Evolutionary conservation across 1,140 invertebrate genomes (phyloP).

Genomic region (Gerris buenoi): DNA sequence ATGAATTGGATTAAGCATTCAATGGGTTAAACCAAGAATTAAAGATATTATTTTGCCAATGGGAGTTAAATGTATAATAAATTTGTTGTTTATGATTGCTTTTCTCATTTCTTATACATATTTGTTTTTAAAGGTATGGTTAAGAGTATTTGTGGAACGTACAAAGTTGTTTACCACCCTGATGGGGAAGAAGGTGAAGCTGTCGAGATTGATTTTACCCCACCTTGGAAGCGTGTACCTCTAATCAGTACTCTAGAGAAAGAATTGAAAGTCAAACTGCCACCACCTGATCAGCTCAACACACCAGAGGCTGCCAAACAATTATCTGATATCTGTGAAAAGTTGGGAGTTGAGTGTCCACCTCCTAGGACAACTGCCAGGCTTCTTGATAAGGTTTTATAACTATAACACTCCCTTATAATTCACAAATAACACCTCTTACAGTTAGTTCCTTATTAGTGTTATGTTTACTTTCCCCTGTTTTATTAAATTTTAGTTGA

Average conservation of each 20-base stretch:
- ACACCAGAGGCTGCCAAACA: slow-evolving; percentile 52
- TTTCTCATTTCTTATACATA: no score
- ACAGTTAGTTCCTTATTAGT: no score
- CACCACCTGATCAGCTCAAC: slow-evolving; percentile 48
- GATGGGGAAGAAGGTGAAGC: slow-evolving; percentile 63
- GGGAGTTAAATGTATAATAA: no score
- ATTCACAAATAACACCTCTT: no score
- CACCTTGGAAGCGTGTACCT: slow-evolving; percentile 80
- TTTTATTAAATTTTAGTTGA: no score
- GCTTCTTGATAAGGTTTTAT: slow-evolving; percentile 90
- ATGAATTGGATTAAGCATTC: no score
- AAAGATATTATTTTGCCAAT: no score
- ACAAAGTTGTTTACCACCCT: slow-evolving; percentile 79
- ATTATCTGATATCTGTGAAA: slow-evolving; percentile 67
- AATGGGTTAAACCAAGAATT: no score
- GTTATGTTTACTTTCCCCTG: no score
- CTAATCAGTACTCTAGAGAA: slow-evolving; percentile 88
- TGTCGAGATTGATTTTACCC: slow-evolving; percentile 89
- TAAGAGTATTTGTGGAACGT: slow-evolving; percentile 45
- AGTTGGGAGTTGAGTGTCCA: slow-evolving; percentile 82
- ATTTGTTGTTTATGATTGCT: no score
- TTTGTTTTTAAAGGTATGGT: no score
- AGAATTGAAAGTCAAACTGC: slow-evolving; percentile 67
- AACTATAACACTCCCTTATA: no score
- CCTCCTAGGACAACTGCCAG: slow-evolving; percentile 80